These are phyloP conservation scores for Phrynocephalus guinanensis DNA, from an alignment of 2,797 vertebrate species.

Conservation along the genomic window DNA sequence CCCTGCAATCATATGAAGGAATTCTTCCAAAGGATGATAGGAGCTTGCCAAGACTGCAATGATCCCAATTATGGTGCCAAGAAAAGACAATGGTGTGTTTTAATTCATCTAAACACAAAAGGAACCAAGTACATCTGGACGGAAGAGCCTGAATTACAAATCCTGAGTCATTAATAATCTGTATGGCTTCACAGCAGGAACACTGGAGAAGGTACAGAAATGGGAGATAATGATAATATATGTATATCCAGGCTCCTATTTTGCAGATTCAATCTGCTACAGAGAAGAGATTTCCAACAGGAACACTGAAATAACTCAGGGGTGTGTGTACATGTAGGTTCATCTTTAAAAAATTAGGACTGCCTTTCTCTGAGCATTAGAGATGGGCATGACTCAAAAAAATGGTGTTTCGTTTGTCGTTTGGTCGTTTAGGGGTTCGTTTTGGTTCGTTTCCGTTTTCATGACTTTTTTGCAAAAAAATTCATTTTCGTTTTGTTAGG, in stretches of 20 bases:
- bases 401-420: too few relatives aligned
- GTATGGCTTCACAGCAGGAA: slow-evolving; percentile 31
- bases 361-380: slow-evolving; percentile 3
- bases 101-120: neutral
- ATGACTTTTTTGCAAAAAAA: too few relatives aligned
- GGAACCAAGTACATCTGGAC: neutral
- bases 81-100: neutral
- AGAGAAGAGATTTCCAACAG: slow-evolving; percentile 40
- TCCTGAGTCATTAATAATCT: slow-evolving; percentile 19
- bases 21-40: slow-evolving; percentile 1
- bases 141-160: slow-evolving; percentile 29
- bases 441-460: too few relatives aligned
- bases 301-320: slow-evolving; percentile 49
- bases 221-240: slow-evolving; percentile 2
- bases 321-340: slow-evolving; percentile 36
- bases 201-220: slow-evolving; percentile 18
- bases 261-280: neutral
- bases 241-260: slow-evolving; percentile 17
- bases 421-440: too few relatives aligned
- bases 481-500: too few relatives aligned
- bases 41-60: slow-evolving; percentile 34
- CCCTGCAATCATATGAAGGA: slow-evolving; percentile 23
- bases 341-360: slow-evolving; percentile 55
- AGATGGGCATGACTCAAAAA: too few relatives aligned
- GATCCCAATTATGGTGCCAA: slow-evolving; percentile 35